Conservation (phyloP, 2,113 vertebrate genomes). For the Gavia stellata region DNA sequence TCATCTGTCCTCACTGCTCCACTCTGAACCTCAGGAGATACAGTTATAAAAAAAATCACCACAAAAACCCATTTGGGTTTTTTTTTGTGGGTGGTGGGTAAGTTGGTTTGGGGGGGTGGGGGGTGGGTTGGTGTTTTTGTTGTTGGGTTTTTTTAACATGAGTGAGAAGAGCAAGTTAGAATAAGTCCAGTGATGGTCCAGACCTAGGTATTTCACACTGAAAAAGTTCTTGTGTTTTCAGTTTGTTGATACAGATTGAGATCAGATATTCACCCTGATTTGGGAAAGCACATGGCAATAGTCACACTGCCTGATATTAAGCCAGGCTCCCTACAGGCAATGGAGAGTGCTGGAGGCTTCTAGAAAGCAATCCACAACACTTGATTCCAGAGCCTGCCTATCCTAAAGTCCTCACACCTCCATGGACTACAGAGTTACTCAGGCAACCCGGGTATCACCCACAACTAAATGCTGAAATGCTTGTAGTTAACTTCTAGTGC, state of each 20-base stretch:
- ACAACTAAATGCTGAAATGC: neutral
- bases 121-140: no score
- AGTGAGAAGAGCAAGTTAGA: neutral
- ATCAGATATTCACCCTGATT: neutral
- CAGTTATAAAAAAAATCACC: neutral
- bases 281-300: neutral
- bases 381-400: neutral
- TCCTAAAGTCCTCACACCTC: neutral
- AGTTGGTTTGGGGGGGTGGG: no score
- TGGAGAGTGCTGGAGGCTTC: neutral
- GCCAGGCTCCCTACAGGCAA: neutral
- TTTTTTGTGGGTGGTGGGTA: no score
- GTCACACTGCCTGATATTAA: neutral
- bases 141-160: no score
- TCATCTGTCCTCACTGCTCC: neutral
- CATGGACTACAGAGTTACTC: neutral
- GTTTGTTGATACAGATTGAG: neutral
- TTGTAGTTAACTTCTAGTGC: neutral
- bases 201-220: neutral
- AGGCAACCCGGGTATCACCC: neutral
- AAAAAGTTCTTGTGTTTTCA: neutral
- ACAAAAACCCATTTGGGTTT: no score
- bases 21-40: neutral
- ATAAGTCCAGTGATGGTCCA: neutral
- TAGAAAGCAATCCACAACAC: neutral